Conservation (phyloP, 2,797 vertebrate genomes). For the Trichosurus vulpecula region DNA sequence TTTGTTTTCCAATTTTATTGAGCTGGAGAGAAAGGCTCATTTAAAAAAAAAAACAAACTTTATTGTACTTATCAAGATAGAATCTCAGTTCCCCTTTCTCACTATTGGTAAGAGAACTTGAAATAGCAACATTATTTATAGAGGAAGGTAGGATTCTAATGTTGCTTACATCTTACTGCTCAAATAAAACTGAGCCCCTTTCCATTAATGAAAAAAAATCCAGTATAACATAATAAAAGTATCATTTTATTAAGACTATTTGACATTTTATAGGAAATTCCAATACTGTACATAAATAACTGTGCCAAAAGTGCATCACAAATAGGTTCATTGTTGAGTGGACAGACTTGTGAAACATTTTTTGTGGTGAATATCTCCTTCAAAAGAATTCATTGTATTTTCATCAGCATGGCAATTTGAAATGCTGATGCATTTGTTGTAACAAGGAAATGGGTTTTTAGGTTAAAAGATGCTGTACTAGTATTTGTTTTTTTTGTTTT, state of each 20-base stretch:
- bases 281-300: not conserved
- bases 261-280: not conserved
- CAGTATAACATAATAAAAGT: not conserved
- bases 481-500: not conserved
- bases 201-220: not conserved
- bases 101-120: not conserved
- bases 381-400: not conserved
- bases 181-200: not conserved
- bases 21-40: not conserved
- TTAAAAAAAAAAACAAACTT: not conserved
- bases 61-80: not conserved
- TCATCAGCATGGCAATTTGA: not conserved
- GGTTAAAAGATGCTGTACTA: not conserved
- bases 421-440: not conserved
- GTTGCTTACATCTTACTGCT: not conserved
- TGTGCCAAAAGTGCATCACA: not conserved
- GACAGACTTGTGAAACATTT: not conserved
- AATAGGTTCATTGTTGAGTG: not conserved
- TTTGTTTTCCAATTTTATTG: too few species aligned
- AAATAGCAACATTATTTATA: not conserved
- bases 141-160: not conserved
- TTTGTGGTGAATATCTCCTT: not conserved
- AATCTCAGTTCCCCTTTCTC: not conserved
- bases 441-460: not conserved
- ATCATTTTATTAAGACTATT: not conserved